Percentiles rank a stretch among this genome's conserved stretches.
Conservation (phyloP, 2,113 vertebrate species). For the Proterorhinus semilunaris region DNA sequence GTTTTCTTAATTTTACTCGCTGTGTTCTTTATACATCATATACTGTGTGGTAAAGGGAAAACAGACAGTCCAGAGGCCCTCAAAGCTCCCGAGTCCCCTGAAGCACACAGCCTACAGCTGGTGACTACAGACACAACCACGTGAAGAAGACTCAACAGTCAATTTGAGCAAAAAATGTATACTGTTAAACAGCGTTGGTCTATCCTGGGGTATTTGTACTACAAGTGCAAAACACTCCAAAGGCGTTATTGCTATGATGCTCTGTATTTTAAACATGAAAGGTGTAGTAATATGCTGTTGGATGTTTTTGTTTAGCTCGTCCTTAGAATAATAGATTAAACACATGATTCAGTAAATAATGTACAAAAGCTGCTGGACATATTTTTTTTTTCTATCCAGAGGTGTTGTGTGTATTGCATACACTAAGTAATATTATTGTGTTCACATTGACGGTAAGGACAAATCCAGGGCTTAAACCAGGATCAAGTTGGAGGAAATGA, state of each 20-base stretch:
- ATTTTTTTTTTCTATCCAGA: too few relatives aligned
- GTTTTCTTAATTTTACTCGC: constrained; percentile 45
- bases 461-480: background rate
- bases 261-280: too few relatives aligned
- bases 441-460: background rate
- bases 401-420: too few relatives aligned
- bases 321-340: too few relatives aligned
- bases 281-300: too few relatives aligned
- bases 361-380: too few relatives aligned
- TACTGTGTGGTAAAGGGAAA: constrained; percentile 32
- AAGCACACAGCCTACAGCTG: constrained; percentile 43
- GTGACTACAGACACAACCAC: constrained; percentile 30
- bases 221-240: too few relatives aligned
- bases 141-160: background rate
- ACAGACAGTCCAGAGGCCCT: constrained; percentile 2
- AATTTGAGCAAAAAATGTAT: background rate
- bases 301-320: too few relatives aligned
- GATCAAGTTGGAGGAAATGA: background rate
- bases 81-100: constrained; percentile 35
- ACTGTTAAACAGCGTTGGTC: too few relatives aligned
- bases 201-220: too few relatives aligned
- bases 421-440: background rate
- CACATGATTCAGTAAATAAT: too few relatives aligned
- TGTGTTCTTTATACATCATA: constrained; percentile 46
- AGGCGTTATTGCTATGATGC: too few relatives aligned